These are phyloP conservation scores for Thereva unica DNA, from an alignment of 2,888 invertebrate species.

Conservation along the genomic window DNA sequence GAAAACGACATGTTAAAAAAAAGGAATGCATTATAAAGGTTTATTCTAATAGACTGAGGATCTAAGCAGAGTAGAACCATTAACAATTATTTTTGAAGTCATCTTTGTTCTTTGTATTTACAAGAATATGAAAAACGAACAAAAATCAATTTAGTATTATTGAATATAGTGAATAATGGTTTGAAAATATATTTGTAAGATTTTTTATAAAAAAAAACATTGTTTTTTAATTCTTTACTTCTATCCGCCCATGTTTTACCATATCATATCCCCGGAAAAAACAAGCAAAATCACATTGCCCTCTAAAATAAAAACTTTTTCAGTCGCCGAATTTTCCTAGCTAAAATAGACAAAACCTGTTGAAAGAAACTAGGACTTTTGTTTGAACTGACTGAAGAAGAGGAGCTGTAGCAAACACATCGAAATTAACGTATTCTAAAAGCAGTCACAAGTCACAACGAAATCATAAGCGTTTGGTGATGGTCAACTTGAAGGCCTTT, in stretches of 20 bases:
- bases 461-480: too few relatives aligned
- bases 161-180: conserved; percentile 34
- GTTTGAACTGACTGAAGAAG: too few relatives aligned
- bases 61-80: conserved; percentile 23
- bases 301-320: too few relatives aligned
- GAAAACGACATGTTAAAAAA: too few relatives aligned
- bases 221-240: conserved; percentile 8
- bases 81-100: conserved; percentile 26
- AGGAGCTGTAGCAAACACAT: too few relatives aligned
- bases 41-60: conserved; percentile 33
- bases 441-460: too few relatives aligned
- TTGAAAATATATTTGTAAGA: conserved; percentile 32
- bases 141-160: conserved; percentile 29
- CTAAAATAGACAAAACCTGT: too few relatives aligned
- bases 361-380: too few relatives aligned
- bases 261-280: neutral
- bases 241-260: neutral
- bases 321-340: too few relatives aligned
- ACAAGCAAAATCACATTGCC: neutral
- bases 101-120: conserved; percentile 15
- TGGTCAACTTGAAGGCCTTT: too few relatives aligned
- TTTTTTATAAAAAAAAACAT: conserved; percentile 24
- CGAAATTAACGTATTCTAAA: too few relatives aligned
- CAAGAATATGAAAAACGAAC: neutral
- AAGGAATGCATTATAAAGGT: conserved; percentile 23